Base-by-base conservation (phyloP, 2,113 vertebrate genomes). In the Origma solitaria region DNA sequence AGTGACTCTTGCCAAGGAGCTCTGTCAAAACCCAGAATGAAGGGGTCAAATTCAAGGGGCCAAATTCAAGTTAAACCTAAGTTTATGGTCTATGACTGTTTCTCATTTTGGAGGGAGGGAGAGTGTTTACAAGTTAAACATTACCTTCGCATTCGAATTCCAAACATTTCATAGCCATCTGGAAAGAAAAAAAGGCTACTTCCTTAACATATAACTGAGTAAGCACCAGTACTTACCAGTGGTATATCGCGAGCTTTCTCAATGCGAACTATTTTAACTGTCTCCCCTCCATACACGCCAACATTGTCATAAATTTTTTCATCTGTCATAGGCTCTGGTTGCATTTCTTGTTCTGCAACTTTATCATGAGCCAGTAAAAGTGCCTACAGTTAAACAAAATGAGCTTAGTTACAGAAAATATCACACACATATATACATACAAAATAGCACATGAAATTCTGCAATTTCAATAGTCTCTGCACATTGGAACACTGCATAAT, bases 221-320 rank as follows among this genome's bases (percentile, higher is more conserved):
- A 25, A 75, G 18, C 15, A 69, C 7, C n/a, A 87, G 44, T 49
- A 98, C 98, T 98, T 95, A 99, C 99, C 99, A 99, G 91, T 0
- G 99, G 99, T 60, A 99, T 98, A 97, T 99, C 99, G 57, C 98
- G 98, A 87, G 98, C 97, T 92, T 99, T 99, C 92, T 99, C 98
- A 95, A 99, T 98, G 35, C 98, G 98, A 94, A 99, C 99, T 96
- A 99, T 98, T 98, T 99, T 99, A 79, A 99, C 98, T 0, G 98
- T 99, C 97, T 99, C 99, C 71, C 98, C 99, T 53, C 98, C 98
- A 37, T 99, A 99, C 35, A 99, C 96, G 15, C 98, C 98, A 96
- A 98, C 76, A 31, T 97, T 98, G 88, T 99, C 99, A 94, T 98
- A 98, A 69, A 98, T 91, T 88, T 96, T 98, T 64, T 99, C 98